Percentiles rank a stretch among this genome's conserved stretches.
Conservation (phyloP, 2,888 invertebrate species). For the Microctonus hyperodae region DNA sequence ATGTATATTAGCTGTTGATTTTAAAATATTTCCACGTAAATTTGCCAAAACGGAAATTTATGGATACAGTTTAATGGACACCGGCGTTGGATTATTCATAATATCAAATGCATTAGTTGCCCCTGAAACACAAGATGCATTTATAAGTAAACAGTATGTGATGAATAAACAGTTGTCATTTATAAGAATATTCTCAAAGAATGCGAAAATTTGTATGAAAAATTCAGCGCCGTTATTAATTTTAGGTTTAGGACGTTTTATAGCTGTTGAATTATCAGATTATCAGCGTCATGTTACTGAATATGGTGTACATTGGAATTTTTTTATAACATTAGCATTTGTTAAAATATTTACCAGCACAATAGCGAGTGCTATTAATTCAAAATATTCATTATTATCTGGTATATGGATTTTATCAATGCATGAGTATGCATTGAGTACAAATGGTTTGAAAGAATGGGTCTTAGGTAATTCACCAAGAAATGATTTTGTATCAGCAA, state of each 20-base stretch:
- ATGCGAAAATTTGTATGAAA: slow-evolving; percentile 51
- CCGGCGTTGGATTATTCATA: slow-evolving; percentile 90
- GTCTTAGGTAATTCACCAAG: slow-evolving; percentile 71
- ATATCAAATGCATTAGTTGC: slow-evolving; percentile 81
- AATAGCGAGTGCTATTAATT: slow-evolving; percentile 67
- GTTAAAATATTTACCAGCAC: slow-evolving; percentile 78
- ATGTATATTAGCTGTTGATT: slow-evolving; percentile 94
- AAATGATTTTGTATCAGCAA: slow-evolving; percentile 75
- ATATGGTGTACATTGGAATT: slow-evolving; percentile 98
- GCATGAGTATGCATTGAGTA: slow-evolving; percentile 73
- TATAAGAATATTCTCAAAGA: slow-evolving; percentile 39
- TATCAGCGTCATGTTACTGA: slow-evolving; percentile 92
- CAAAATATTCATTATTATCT: slow-evolving; percentile 66
- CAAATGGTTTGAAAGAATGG: slow-evolving; percentile 73
- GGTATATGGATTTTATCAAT: slow-evolving; percentile 67
- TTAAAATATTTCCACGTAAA: slow-evolving; percentile 81
- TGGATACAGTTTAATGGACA: slow-evolving; percentile 94
- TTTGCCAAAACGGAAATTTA: slow-evolving; percentile 88
- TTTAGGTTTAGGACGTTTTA: slow-evolving; percentile 71
- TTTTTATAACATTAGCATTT: slow-evolving; percentile 91
- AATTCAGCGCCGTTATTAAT: slow-evolving; percentile 65
- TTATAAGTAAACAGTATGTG: not conserved
- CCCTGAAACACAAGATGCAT: slow-evolving; percentile 63
- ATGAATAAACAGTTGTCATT: slow-evolving; percentile 31
- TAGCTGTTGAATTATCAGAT: slow-evolving; percentile 70